These are phyloP conservation scores for Monarcha castaneiventris DNA, from an alignment of 2,113 vertebrate species.

Conservation along the genomic window DNA sequence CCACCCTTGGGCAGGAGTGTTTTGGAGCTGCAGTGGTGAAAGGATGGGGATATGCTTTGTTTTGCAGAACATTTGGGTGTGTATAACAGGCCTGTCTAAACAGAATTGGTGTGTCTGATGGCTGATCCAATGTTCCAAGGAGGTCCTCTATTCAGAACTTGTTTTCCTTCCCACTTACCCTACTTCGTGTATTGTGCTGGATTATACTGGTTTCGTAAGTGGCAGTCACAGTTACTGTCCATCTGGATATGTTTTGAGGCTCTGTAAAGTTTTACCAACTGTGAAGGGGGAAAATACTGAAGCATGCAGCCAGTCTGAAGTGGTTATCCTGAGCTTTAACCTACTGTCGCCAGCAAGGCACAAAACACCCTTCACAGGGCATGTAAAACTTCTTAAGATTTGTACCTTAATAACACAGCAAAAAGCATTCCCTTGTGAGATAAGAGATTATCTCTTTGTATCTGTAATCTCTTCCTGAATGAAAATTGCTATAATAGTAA, in stretches of 20 bases:
- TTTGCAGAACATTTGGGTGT: conserved; percentile 34
- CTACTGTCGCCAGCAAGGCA: not conserved
- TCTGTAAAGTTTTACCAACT: conserved; percentile 29
- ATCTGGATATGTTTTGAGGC: conserved; percentile 9
- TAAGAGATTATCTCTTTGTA: not conserved
- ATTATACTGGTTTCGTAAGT: conserved; percentile 7
- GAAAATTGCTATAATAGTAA: not conserved
- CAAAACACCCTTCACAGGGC: not conserved
- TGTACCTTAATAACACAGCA: not conserved
- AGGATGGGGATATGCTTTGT: conserved; percentile 3
- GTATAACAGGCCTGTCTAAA: conserved; percentile 51
- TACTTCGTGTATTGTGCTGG: conserved; percentile 22
- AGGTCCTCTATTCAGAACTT: conserved; percentile 36
- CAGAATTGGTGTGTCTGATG: conserved; percentile 39
- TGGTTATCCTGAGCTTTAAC: not conserved
- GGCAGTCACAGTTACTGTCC: conserved; percentile 24
- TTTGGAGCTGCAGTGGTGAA: conserved; percentile 19
- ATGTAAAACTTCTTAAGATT: not conserved
- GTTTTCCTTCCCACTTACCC: conserved; percentile 33
- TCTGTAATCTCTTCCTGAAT: not conserved
- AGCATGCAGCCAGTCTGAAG: conserved; percentile 32
- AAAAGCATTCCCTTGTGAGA: not conserved
- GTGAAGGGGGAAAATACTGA: not conserved
- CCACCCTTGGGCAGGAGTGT: conserved; percentile 40
- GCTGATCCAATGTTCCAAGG: conserved; percentile 27